Evolutionary conservation across 2,888 invertebrate genomes (phyloP).

Genomic region (Eugnorisma glareosa): DNA sequence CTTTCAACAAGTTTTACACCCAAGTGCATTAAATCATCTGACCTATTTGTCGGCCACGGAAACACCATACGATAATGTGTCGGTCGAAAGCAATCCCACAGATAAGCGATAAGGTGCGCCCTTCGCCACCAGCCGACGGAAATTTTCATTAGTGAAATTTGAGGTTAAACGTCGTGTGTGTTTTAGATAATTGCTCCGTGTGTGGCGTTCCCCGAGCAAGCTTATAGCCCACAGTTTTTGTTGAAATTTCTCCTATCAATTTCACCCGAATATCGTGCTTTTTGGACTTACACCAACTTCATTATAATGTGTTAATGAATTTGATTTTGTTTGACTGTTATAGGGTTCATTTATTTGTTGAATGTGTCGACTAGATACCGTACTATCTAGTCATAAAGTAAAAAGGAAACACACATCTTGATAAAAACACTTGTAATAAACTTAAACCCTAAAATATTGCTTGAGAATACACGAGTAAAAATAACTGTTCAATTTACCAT

Average conservation of each 20-base stretch:
- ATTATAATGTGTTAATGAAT: constrained; percentile 63
- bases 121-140: constrained; percentile 76
- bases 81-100: constrained; percentile 82
- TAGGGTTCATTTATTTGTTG: constrained; percentile 23
- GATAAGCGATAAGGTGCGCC: constrained; percentile 89
- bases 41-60: constrained; percentile 62
- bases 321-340: constrained; percentile 50
- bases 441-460: constrained; percentile 73
- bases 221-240: constrained; percentile 82
- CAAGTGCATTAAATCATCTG: constrained; percentile 39
- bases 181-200: constrained; percentile 89
- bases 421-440: constrained; percentile 8
- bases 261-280: constrained; percentile 67
- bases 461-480: constrained; percentile 81
- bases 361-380: no score
- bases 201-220: constrained; percentile 74
- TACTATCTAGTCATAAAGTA: constrained; percentile 2
- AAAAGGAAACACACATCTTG: neutral
- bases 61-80: constrained; percentile 82
- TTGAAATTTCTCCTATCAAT: constrained; percentile 80
- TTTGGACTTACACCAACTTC: constrained; percentile 67
- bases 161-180: constrained; percentile 87
- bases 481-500: constrained; percentile 19
- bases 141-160: constrained; percentile 89
- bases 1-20: neutral